Evolutionary conservation across 2,113 vertebrate species (phyloP).

Genomic region (Cebidichthys violaceus): DNA sequence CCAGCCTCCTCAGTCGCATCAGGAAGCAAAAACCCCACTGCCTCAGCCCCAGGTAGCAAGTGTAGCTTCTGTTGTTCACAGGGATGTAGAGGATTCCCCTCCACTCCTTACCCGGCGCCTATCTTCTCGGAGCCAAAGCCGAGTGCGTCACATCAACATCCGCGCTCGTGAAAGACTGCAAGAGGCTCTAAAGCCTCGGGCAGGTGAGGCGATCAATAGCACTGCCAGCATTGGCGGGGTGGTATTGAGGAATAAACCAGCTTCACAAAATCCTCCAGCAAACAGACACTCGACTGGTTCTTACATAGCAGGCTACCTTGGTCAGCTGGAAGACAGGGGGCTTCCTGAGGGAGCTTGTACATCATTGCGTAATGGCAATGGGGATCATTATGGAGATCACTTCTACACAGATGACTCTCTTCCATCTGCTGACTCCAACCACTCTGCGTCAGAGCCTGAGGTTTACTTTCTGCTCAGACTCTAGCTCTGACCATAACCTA

Average conservation of each 20-base stretch:
- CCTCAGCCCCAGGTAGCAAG: conserved; percentile 33
- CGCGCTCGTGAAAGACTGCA: conserved; percentile 94
- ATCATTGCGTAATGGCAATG: conserved; percentile 76
- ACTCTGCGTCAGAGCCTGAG: conserved; percentile 89
- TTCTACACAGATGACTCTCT: conserved; percentile 77
- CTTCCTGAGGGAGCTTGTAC: conserved; percentile 91
- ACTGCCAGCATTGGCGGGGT: conserved; percentile 75
- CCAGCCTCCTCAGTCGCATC: conserved; percentile 22
- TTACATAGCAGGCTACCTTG: conserved; percentile 91
- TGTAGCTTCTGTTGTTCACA: conserved; percentile 30
- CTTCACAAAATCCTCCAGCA: conserved; percentile 68
- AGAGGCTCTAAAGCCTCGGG: conserved; percentile 87
- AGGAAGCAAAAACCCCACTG: conserved; percentile 27
- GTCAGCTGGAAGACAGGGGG: conserved; percentile 86
- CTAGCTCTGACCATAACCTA: conserved; percentile 75
- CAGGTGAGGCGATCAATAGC: conserved; percentile 35
- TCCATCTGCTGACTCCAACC: conserved; percentile 79
- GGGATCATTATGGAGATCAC: conserved; percentile 82
- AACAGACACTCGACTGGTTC: conserved; percentile 97
- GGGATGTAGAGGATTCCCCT: conserved; percentile 82
- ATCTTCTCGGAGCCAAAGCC: conserved; percentile 95
- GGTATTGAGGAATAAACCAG: conserved; percentile 86
- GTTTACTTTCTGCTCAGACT: conserved; percentile 96
- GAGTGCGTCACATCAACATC: conserved; percentile 95
- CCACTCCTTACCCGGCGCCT: conserved; percentile 89